phyloP scores from a whole-genome alignment of 1,140 invertebrate genomes.

The Pogonomyrmex barbatus region DNA sequence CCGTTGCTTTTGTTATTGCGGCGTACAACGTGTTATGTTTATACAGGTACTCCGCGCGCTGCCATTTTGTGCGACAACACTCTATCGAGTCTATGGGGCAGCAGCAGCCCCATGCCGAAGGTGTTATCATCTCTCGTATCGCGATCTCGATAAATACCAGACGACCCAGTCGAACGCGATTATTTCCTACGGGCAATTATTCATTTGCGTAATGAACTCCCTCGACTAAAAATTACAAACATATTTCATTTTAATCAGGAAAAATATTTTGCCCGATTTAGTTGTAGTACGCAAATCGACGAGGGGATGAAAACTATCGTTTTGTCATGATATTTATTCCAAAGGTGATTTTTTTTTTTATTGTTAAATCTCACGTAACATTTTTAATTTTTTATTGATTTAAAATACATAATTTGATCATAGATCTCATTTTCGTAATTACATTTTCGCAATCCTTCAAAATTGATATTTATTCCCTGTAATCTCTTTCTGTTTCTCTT shows the following conservation, averaged over 20 bases:
- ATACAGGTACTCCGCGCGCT: neutral
- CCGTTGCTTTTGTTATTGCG: neutral
- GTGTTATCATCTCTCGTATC: neutral
- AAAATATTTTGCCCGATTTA: neutral
- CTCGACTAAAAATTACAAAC: too few relatives aligned
- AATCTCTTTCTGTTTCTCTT: neutral
- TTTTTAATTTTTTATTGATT: neutral
- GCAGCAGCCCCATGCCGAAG: neutral
- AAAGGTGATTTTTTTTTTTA: neutral
- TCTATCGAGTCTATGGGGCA: neutral
- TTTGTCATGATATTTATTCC: neutral
- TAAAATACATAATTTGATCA: slow-evolving; percentile 11
- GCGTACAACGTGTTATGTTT: neutral
- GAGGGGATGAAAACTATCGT: neutral
- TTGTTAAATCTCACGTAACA: neutral
- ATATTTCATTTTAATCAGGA: neutral
- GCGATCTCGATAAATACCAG: neutral
- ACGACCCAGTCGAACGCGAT: neutral
- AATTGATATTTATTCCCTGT: neutral
- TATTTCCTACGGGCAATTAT: neutral
- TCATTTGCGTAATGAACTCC: neutral
- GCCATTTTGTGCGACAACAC: neutral
- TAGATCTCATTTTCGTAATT: neutral
- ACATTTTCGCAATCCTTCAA: neutral
- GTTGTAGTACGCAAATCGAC: too few relatives aligned